phyloP scores from a whole-genome alignment of 2,113 vertebrate species.

The Acinonyx jubatus region DNA sequence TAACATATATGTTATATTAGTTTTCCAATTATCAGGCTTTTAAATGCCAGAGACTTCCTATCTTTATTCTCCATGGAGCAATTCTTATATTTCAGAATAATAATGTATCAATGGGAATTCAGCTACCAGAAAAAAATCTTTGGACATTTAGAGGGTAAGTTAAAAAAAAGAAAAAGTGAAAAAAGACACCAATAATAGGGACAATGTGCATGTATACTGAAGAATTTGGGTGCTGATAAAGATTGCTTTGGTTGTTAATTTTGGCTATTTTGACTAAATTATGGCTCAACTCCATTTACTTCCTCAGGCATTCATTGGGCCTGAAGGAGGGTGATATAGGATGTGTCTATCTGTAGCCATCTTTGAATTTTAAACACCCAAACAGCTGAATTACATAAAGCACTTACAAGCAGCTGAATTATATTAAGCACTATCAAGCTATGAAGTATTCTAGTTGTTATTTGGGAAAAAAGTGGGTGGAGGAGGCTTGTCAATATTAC shows the following conservation, averaged over 20 bases:
- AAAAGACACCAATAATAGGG: not conserved
- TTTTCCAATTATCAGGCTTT: not conserved
- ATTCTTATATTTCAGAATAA: not conserved
- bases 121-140: not conserved
- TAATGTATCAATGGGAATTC: not conserved
- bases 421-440: not conserved
- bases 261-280: not conserved
- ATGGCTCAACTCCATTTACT: not conserved
- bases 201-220: not conserved
- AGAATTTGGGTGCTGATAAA: not conserved
- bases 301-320: rapidly evolving
- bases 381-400: not conserved
- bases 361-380: not conserved
- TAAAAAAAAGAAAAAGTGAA: not conserved
- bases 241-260: not conserved
- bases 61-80: not conserved
- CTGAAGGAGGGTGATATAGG: rapidly evolving
- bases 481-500: not conserved
- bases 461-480: not conserved
- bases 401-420: not conserved
- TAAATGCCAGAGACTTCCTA: not conserved
- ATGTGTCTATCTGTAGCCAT: not conserved
- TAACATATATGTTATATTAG: not conserved
- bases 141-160: not conserved
- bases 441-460: rapidly evolving